phyloP scores from a whole-genome alignment of 2,797 vertebrate genomes.

The Oreonectes daqikongensis region DNA sequence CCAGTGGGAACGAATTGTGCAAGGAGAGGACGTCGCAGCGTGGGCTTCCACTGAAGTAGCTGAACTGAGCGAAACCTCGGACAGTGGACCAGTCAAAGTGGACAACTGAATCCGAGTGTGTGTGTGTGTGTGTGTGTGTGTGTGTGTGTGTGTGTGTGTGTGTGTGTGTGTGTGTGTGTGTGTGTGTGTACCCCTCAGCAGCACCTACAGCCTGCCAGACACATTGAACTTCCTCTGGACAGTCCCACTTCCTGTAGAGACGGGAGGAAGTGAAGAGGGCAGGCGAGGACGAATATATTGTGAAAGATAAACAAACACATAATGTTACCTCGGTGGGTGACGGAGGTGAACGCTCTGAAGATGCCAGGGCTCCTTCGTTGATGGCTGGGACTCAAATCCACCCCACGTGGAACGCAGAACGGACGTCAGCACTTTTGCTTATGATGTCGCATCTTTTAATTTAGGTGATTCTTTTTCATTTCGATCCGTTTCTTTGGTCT shows the following conservation, averaged over 20 bases:
- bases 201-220: slow-evolving; percentile 52
- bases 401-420: slow-evolving; percentile 74
- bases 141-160: slow-evolving; percentile 39
- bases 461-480: slow-evolving; percentile 58
- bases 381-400: slow-evolving; percentile 65
- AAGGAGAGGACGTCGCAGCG: slow-evolving; percentile 79
- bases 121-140: too few relatives aligned
- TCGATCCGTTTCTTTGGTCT: slow-evolving; percentile 66
- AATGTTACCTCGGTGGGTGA: slow-evolving; percentile 83
- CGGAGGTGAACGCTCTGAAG: slow-evolving; percentile 72
- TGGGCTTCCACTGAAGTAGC: slow-evolving; percentile 68
- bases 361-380: slow-evolving; percentile 67
- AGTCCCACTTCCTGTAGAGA: slow-evolving; percentile 60
- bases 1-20: slow-evolving; percentile 94
- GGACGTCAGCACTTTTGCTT: slow-evolving; percentile 63
- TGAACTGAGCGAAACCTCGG: slow-evolving; percentile 64
- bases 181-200: slow-evolving; percentile 52
- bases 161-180: neutral
- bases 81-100: slow-evolving; percentile 84
- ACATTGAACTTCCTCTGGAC: slow-evolving; percentile 62
- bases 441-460: slow-evolving; percentile 42
- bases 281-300: slow-evolving; percentile 68
- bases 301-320: slow-evolving; percentile 64
- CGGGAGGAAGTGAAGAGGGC: slow-evolving; percentile 60
- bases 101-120: slow-evolving; percentile 80